Evolutionary conservation across 2,113 vertebrate species (phyloP).

Genomic region (Machaerirhynchus nigripectus): DNA sequence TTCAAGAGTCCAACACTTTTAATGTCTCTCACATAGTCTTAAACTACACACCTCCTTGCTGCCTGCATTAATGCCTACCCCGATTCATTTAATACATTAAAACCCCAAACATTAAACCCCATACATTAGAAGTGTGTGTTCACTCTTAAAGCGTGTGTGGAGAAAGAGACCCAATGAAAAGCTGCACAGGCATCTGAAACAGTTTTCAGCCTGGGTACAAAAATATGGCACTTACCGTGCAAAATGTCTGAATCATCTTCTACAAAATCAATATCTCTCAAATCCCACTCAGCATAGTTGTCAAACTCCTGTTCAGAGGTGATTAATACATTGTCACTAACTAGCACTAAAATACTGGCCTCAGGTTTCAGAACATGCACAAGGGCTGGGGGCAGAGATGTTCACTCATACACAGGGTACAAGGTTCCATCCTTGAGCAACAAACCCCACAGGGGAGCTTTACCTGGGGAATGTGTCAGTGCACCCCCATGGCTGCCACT

Average conservation of each 20-base stretch:
- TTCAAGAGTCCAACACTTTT: not conserved
- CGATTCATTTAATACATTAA: not conserved
- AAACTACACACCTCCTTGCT: not conserved
- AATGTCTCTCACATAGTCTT: not conserved
- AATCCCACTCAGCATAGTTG: slow-evolving; percentile 99
- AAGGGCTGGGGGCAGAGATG: not conserved
- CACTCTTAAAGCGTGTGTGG: not conserved
- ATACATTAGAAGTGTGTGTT: not conserved
- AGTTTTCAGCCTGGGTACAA: not conserved
- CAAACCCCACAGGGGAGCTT: not conserved
- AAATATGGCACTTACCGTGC: slow-evolving; percentile 78
- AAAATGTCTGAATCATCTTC: slow-evolving; percentile 98
- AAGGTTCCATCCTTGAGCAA: not conserved
- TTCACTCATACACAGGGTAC: not conserved
- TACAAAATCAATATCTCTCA: slow-evolving; percentile 99
- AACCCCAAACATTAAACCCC: not conserved
- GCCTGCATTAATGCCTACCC: not conserved
- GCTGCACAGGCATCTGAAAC: not conserved
- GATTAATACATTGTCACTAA: not conserved
- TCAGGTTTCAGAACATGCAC: not conserved
- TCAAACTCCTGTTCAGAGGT: slow-evolving; percentile 88
- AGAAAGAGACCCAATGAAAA: not conserved
- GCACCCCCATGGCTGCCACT: not conserved
- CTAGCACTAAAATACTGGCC: not conserved
- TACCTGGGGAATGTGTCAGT: not conserved